Evolutionary conservation across 2,113 vertebrate genomes (phyloP).

Genomic region (Sphyrna mokarran): DNA sequence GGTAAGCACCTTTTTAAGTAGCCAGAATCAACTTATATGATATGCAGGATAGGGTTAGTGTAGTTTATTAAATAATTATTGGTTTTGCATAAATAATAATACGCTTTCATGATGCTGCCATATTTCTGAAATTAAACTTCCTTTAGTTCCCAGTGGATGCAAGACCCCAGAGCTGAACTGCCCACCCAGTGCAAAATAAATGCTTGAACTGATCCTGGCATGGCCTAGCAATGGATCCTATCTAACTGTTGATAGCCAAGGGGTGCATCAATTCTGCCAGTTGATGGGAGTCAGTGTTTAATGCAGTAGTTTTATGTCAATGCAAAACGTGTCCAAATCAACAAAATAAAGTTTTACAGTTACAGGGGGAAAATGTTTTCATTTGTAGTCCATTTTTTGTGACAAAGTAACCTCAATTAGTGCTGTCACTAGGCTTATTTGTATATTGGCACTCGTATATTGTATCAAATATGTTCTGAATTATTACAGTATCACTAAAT

Average conservation of each 20-base stretch:
- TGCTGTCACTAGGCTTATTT: constrained; percentile 7
- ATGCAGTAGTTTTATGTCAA: not conserved
- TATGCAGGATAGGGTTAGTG: not conserved
- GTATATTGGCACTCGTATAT: not conserved
- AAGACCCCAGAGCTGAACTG: constrained; percentile 31
- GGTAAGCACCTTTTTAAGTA: not conserved
- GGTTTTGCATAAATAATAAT: not conserved
- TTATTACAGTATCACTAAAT: not conserved
- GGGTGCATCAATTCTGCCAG: constrained; percentile 18
- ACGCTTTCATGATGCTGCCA: not conserved
- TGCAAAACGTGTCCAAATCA: not conserved
- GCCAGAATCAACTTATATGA: not conserved
- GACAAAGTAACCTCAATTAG: not conserved
- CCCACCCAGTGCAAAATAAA: constrained; percentile 20
- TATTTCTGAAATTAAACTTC: not conserved
- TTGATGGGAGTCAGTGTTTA: constrained; percentile 23
- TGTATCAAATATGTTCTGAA: not conserved
- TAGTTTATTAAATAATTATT: not conserved
- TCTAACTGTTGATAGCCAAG: not conserved
- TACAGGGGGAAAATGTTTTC: not conserved
- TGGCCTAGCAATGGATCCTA: constrained; percentile 20
- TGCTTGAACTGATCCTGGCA: constrained; percentile 24
- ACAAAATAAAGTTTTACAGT: not conserved
- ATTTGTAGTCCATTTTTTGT: not conserved
- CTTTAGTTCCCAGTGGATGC: not conserved